Evolutionary conservation across 2,797 vertebrate genomes (phyloP).

Genomic region (Anabacerthia variegaticeps): DNA sequence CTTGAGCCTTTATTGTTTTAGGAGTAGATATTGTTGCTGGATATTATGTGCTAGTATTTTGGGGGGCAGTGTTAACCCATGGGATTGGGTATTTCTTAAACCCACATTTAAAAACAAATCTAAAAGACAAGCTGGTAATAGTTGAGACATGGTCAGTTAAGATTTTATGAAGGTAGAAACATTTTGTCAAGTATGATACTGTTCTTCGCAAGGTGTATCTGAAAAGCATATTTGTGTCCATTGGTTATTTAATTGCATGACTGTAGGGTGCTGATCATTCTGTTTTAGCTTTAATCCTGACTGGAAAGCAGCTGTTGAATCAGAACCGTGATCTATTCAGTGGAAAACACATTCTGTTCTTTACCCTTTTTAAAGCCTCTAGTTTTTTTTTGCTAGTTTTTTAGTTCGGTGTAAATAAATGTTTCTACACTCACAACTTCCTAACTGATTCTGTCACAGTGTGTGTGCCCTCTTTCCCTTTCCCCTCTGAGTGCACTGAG

Average conservation of each 20-base stretch:
- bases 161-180: neutral
- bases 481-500: neutral
- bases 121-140: neutral
- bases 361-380: neutral
- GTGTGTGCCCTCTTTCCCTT: neutral
- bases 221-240: neutral
- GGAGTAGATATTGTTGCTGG: neutral
- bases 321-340: neutral
- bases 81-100: neutral
- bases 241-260: neutral
- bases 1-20: neutral
- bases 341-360: neutral
- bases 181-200: neutral
- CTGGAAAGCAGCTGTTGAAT: neutral
- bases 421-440: neutral
- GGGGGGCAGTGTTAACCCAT: neutral
- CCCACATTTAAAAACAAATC: neutral
- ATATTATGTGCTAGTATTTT: neutral
- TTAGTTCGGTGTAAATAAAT: neutral
- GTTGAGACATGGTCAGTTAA: neutral
- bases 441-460: neutral
- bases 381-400: neutral
- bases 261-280: neutral
- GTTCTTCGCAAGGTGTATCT: neutral
- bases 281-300: neutral